Conservation (phyloP, 1,140 invertebrate genomes). For the Dendroctonus valens region DNA sequence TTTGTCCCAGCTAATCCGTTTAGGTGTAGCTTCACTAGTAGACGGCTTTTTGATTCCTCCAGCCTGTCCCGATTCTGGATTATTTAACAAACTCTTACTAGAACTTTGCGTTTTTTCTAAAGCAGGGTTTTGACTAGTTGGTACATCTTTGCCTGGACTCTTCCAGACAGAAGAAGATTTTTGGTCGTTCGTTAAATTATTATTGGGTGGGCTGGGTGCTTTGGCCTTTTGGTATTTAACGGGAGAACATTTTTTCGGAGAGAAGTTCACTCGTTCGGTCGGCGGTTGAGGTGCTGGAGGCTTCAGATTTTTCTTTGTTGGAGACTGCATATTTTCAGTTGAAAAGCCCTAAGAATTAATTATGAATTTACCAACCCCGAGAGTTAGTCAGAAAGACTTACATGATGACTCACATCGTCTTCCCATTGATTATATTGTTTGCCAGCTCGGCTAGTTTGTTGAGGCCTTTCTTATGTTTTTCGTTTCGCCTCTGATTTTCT, state of each 20-base stretch:
- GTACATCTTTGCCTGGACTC: no score
- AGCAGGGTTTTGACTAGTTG: no score
- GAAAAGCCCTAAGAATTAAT: neutral
- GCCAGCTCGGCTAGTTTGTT: constrained; percentile 74
- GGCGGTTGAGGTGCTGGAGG: constrained; percentile 44
- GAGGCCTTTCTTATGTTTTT: constrained; percentile 54
- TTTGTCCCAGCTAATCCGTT: constrained; percentile 56
- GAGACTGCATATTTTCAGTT: constrained; percentile 6
- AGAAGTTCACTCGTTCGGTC: constrained; percentile 5
- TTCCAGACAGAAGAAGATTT: no score
- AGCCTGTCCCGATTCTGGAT: no score
- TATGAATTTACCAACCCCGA: neutral
- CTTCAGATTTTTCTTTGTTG: constrained; percentile 43
- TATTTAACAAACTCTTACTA: no score
- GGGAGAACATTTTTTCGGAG: constrained; percentile 16
- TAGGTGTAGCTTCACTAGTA: constrained; percentile 15
- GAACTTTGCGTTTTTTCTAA: no score
- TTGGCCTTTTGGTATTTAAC: constrained; percentile 32
- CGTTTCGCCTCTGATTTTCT: neutral
- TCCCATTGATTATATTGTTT: constrained; percentile 77
- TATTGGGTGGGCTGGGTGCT: constrained; percentile 37
- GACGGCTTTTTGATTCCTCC: no score
- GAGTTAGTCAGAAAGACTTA: constrained; percentile 16
- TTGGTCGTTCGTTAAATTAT: no score
- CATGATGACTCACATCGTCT: constrained; percentile 59